Conservation (phyloP, 2,113 vertebrate genomes). For the Muntiacus reevesi region DNA sequence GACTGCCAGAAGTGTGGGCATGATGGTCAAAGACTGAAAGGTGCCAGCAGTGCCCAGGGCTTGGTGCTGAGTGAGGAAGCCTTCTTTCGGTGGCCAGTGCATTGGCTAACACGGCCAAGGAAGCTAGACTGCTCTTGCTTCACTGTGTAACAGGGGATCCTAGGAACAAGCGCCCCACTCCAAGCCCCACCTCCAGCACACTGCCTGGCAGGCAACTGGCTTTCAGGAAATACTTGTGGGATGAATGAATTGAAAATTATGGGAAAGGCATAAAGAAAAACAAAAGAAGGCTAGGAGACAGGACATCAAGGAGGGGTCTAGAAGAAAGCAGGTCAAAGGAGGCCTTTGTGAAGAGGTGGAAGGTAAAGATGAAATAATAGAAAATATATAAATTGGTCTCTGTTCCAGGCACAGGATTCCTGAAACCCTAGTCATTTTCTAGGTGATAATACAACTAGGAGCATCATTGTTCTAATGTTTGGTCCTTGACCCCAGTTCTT, state of each 20-base stretch:
- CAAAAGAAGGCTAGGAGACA: not conserved
- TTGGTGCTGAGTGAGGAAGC: not conserved
- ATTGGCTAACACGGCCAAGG: not conserved
- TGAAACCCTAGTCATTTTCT: not conserved
- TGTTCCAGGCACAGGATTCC: not conserved
- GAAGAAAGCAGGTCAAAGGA: not conserved
- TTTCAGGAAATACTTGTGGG: not conserved
- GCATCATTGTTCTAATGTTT: not conserved
- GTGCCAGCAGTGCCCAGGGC: not conserved
- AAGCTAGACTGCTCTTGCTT: not conserved
- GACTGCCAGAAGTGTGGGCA: not conserved
- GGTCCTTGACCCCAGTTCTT: not conserved
- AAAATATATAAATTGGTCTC: not conserved
- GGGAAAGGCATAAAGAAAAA: not conserved
- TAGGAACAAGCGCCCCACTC: not conserved
- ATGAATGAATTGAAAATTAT: not conserved
- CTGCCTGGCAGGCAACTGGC: not conserved
- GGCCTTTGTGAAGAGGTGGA: not conserved
- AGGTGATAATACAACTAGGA: no score
- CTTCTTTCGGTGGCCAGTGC: fast-evolving
- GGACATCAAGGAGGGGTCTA: not conserved
- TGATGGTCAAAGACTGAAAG: not conserved
- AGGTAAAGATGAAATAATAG: not conserved
- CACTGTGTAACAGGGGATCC: not conserved
- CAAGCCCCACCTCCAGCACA: not conserved